Evolutionary conservation across 2,113 vertebrate species (phyloP).

Genomic region (Hyaena hyaena): DNA sequence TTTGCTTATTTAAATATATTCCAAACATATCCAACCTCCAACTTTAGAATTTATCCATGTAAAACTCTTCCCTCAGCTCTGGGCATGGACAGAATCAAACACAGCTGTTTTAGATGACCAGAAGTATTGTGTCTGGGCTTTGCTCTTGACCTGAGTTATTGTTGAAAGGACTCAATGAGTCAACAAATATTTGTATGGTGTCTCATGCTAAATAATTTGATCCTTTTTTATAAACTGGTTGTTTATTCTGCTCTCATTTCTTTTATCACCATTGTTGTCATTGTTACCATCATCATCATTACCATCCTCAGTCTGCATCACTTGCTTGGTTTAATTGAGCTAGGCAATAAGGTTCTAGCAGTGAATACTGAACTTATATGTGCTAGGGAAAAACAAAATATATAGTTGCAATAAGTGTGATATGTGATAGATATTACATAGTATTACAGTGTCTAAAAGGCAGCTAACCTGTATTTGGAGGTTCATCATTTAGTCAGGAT

Average conservation of each 20-base stretch:
- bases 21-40: not conserved
- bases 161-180: not conserved
- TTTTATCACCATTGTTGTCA: not conserved
- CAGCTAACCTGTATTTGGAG: not conserved
- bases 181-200: not conserved
- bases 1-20: slow-evolving; percentile 7
- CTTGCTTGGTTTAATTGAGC: not conserved
- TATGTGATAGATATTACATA: not conserved
- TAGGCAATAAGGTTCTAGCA: not conserved
- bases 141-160: not conserved
- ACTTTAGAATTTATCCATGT: not conserved
- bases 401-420: not conserved
- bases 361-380: not conserved
- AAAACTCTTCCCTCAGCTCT: not conserved
- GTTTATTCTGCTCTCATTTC: not conserved
- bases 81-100: not conserved
- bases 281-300: not conserved
- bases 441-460: not conserved
- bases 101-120: not conserved
- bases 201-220: not conserved
- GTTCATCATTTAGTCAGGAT: not conserved
- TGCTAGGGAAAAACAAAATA: not conserved
- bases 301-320: not conserved
- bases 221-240: not conserved
- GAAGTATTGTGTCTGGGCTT: not conserved